Conservation (phyloP, 2,888 invertebrate genomes). For the Diaperis boleti region DNA sequence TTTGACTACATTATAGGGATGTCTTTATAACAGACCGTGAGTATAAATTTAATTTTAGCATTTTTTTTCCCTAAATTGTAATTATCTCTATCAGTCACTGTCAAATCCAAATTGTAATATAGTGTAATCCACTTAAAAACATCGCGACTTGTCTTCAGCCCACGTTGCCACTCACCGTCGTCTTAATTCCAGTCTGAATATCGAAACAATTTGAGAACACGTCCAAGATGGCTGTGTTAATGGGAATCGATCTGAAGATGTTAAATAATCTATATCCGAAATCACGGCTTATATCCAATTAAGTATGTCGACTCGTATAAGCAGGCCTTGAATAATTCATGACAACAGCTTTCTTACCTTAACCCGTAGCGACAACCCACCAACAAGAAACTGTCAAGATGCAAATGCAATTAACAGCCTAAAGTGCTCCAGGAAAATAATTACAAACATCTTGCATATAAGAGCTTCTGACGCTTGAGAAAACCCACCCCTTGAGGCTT, state of each 20-base stretch:
- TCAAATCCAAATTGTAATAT: no score
- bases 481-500: slow-evolving; percentile 10
- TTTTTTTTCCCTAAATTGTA: no score
- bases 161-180: not conserved
- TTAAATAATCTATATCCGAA: slow-evolving; percentile 65
- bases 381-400: slow-evolving; percentile 67
- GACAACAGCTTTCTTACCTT: slow-evolving; percentile 66
- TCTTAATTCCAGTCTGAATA: slow-evolving; percentile 27
- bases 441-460: slow-evolving; percentile 60
- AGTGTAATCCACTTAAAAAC: no score
- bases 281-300: slow-evolving; percentile 66
- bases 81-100: no score
- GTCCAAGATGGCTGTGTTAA: slow-evolving; percentile 47
- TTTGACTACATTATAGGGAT: no score
- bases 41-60: no score
- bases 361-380: slow-evolving; percentile 65
- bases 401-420: slow-evolving; percentile 67
- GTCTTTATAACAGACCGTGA: no score
- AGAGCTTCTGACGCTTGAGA: slow-evolving; percentile 33
- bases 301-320: slow-evolving; percentile 64
- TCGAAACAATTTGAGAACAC: slow-evolving; percentile 33
- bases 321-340: slow-evolving; percentile 65
- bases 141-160: slow-evolving; percentile 1
- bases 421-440: slow-evolving; percentile 65
- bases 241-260: slow-evolving; percentile 61